Base-by-base conservation (phyloP, 1,140 invertebrate species). In the Drosophila tsacasi region DNA sequence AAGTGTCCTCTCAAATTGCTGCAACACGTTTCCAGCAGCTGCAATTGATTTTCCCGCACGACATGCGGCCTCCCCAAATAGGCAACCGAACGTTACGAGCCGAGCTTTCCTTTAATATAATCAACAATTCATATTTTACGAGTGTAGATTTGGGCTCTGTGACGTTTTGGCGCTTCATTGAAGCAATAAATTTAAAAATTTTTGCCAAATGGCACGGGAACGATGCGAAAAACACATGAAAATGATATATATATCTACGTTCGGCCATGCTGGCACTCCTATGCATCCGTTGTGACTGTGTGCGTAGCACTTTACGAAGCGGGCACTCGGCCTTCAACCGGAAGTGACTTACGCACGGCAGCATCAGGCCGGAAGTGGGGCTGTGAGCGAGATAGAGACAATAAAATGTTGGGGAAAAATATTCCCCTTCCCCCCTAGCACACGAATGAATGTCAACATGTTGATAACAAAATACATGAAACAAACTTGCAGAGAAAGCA, bases 111-210 rank as follows among this genome's bases (percentile, higher is more conserved):
- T 44, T 46, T 65, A 55, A 58, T 52, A 66, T 47, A 59, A 64
- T 76, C 66, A 83, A 79, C 64, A 83, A 71, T 71, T 76, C 64
- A 83, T 42, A 80, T 76, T 66, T 75, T 62, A 66, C 61, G 42
- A 59, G 27, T 73, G 65, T 71, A 40, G 69, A 66, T 63, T 55
- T 55, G 19, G 27, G 27, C 19, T 47, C 19, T 23, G 35, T 46
- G 55, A 73, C 63, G 59, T 63, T 72, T 67, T 79, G 69, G 46
- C 74, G 84, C 84, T 81, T 85, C 81, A 81, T 69, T 81, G 81
- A 57, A 77, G 85, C 85, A 84, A 81, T 90, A 89, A 87, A 89
- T 84, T 84, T 79, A 75, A 81, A 84, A 81, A 72, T 79, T 72
- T 72, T 42, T 71, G 30, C 46, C 64, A 78, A 86, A 80, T 35